Conservation (phyloP, 1,140 invertebrate species). For the Penaeus vannamei region DNA sequence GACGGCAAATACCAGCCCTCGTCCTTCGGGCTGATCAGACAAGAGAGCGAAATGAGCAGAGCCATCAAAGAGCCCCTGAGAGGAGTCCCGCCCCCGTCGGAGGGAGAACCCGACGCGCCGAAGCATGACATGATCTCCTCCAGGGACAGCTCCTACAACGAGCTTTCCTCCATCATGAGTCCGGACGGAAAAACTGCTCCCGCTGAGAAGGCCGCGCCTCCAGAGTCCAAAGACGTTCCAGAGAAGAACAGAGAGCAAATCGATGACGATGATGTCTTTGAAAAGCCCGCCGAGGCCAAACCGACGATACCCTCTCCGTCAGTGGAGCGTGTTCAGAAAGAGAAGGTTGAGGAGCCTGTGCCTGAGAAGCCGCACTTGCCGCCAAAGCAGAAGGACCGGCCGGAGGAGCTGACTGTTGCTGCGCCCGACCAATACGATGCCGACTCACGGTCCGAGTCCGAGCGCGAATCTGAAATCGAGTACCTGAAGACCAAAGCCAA, state of each 20-base stretch:
- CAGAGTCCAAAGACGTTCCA: slow-evolving; percentile 13
- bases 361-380: slow-evolving; percentile 44
- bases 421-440: slow-evolving; percentile 70
- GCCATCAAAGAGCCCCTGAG: slow-evolving; percentile 61
- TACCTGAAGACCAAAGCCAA: slow-evolving; percentile 73
- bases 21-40: slow-evolving; percentile 66
- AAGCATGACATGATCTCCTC: slow-evolving; percentile 33
- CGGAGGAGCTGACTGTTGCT: background rate
- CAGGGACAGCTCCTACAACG: slow-evolving; percentile 55
- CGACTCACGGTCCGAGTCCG: slow-evolving; percentile 84
- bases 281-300: slow-evolving; percentile 33
- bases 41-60: slow-evolving; percentile 58
- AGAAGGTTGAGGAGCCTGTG: slow-evolving; percentile 16
- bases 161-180: slow-evolving; percentile 59
- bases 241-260: slow-evolving; percentile 31
- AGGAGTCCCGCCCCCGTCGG: slow-evolving; percentile 26
- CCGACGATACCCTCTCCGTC: background rate
- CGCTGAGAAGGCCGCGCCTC: background rate
- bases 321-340: slow-evolving; percentile 6
- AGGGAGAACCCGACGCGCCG: slow-evolving; percentile 29
- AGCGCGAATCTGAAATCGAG: slow-evolving; percentile 80
- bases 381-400: slow-evolving; percentile 55
- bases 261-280: slow-evolving; percentile 55
- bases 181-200: slow-evolving; percentile 21
- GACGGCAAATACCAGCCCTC: slow-evolving; percentile 70